Base-by-base conservation (phyloP, 2,888 invertebrate species). In the Troides aeacus region DNA sequence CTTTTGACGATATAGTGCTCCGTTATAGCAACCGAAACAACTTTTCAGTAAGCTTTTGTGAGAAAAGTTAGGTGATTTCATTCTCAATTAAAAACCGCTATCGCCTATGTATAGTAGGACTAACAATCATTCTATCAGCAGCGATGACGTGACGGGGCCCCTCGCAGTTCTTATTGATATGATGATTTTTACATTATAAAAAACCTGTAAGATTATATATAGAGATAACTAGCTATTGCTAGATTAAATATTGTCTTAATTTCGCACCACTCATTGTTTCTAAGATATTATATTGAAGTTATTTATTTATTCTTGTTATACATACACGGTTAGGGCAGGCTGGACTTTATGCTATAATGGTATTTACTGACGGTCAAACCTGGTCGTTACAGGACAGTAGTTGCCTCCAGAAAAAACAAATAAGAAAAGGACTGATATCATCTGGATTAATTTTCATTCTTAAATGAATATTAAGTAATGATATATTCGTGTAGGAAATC, bases 141-240 rank as follows among this genome's bases (percentile, higher is more conserved):
- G 63, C 66, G 66, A 78, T 87, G 88, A 89, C 85, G 89, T 81
- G 84, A 83, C 81, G 81, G 86, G 90, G 89, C 89, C 90, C 81
- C 91, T 86, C 82, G 74, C 76, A 80, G 77, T 75, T 75, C 75
- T 74, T 73, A 72, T 72, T 73, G 72, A 77, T 74, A 73, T 73
- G 76, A 78, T 74, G 80, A 85, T 81, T 53, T 81, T 76, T 77
- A 65, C 42, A 72, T 73, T 68, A 63, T 73, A 72, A 72, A 71
- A 72, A 64, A 62, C 73, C 72, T 64, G 70, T 70, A 23, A 70
- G 61, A 66, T 59, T 63, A 60, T 66, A 62, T 63, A 36, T 36
- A 58, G 30, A 65, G 62, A 53, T 23, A 64, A 50, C 50, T 61
- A 15, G n/a, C 58, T 21, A 24, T n/a, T 6, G 53, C 53, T 53